These are phyloP conservation scores for Phragmatobia fuliginosa DNA, from an alignment of 2,888 invertebrate genomes.

Conservation along the genomic window DNA sequence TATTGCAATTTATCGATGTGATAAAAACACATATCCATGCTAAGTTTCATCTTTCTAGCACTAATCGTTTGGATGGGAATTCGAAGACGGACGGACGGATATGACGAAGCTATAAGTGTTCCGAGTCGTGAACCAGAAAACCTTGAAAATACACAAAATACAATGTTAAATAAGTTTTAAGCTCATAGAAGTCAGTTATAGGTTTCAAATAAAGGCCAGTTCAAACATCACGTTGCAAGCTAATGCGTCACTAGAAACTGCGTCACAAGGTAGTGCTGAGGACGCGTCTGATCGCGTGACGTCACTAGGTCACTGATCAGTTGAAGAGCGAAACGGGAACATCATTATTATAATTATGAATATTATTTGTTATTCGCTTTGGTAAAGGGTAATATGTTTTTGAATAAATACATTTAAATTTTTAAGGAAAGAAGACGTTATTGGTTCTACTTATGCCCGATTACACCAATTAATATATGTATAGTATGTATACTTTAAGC, in stretches of 20 bases:
- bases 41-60: no score
- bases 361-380: neutral
- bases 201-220: neutral
- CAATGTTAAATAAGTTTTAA: neutral
- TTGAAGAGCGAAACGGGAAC: neutral
- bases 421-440: neutral
- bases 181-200: no score
- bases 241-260: neutral
- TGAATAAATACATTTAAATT: neutral
- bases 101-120: no score
- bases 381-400: neutral
- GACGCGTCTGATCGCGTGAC: neutral
- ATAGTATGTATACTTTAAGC: no score
- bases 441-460: no score
- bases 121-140: no score
- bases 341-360: neutral
- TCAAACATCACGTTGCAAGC: neutral
- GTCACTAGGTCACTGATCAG: neutral
- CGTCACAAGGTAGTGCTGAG: neutral
- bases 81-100: no score
- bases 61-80: no score
- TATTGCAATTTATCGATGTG: no score
- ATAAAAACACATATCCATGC: no score
- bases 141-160: no score
- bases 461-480: no score